Evolutionary conservation across 2,113 vertebrate species (phyloP).

Genomic region (Jaculus jaculus): DNA sequence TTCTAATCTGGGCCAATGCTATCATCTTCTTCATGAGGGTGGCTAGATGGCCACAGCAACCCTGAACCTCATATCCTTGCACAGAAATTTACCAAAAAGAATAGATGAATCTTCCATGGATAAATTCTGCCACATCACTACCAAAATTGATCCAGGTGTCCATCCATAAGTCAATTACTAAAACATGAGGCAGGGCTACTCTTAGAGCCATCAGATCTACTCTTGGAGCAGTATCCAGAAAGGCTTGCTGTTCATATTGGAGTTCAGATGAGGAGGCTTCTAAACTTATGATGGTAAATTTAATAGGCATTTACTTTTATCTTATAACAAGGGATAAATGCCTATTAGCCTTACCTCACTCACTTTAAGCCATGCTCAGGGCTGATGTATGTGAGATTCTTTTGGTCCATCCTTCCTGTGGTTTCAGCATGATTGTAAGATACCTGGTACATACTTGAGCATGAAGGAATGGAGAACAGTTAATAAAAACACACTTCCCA

Average conservation of each 20-base stretch:
- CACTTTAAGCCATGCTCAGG: neutral
- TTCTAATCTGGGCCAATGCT: neutral
- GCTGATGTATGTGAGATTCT: neutral
- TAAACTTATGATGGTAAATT: neutral
- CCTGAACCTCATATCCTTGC: neutral
- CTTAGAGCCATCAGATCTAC: neutral
- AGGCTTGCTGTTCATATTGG: neutral
- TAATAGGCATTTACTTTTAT: neutral
- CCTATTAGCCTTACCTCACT: neutral
- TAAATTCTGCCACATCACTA: neutral
- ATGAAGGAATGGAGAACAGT: neutral
- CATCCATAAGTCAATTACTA: neutral
- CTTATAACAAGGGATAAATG: neutral
- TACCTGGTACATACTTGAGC: neutral
- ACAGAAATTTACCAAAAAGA: neutral
- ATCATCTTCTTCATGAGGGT: neutral
- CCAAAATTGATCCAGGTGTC: neutral
- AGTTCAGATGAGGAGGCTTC: neutral
- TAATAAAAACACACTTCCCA: neutral
- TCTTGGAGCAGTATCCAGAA: neutral
- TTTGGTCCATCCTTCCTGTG: neutral
- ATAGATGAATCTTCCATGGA: neutral
- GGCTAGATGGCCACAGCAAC: neutral
- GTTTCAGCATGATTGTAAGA: neutral
- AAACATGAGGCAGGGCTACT: neutral